Evolutionary conservation across 2,888 invertebrate species (phyloP).

Genomic region (Eudemis profundana): DNA sequence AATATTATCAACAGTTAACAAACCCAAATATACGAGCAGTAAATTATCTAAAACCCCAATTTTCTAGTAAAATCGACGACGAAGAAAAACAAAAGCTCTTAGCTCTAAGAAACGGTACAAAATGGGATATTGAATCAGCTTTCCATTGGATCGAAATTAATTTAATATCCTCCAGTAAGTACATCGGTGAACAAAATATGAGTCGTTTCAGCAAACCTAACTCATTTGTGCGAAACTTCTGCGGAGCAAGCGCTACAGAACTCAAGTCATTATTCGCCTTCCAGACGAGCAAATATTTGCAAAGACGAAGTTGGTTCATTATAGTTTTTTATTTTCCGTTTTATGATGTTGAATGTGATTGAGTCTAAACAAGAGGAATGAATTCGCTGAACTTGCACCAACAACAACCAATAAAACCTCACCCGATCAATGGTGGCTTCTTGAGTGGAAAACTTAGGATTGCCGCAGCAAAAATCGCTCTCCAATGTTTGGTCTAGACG

Average conservation of each 20-base stretch:
- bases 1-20: neutral
- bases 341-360: conserved; percentile 74
- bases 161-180: conserved; percentile 40
- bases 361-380: conserved; percentile 76
- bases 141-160: conserved; percentile 28
- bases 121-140: conserved; percentile 36
- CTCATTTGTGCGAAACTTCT: conserved; percentile 53
- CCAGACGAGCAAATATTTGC: conserved; percentile 75
- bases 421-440: conserved; percentile 66
- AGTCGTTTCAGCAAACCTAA: conserved; percentile 59
- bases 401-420: conserved; percentile 71
- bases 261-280: conserved; percentile 60
- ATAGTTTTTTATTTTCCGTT: conserved; percentile 76
- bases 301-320: conserved; percentile 73
- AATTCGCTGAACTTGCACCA: conserved; percentile 57
- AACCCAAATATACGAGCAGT: neutral
- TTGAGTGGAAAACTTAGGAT: conserved; percentile 74
- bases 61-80: neutral
- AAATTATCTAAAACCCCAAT: neutral
- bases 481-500: conserved; percentile 79
- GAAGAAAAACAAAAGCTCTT: conserved; percentile 11
- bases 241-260: conserved; percentile 54
- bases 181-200: conserved; percentile 55
- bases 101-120: conserved; percentile 11
- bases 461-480: conserved; percentile 69